These are phyloP conservation scores for Tenthredo scrophulariae DNA, from an alignment of 2,888 invertebrate genomes.

Conservation along the genomic window DNA sequence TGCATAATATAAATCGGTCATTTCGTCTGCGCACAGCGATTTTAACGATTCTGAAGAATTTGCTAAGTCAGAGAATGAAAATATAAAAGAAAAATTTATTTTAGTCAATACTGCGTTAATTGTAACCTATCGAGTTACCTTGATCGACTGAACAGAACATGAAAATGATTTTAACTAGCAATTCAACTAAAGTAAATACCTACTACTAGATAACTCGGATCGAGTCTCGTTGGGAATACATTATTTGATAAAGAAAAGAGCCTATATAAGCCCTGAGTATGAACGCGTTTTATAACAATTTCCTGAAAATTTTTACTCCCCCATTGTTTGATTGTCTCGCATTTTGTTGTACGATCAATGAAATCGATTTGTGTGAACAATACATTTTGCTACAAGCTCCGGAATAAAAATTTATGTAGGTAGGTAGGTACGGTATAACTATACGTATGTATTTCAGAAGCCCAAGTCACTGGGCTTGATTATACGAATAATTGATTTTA, in stretches of 20 bases:
- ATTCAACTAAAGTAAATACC: neutral
- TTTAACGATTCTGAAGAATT: neutral
- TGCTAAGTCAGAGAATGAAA: neutral
- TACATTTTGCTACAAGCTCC: conserved; percentile 1
- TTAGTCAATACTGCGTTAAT: neutral
- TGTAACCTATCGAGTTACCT: neutral
- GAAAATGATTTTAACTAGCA: neutral
- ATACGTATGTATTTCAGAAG: neutral
- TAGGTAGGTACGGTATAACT: neutral
- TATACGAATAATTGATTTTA: conserved; percentile 30
- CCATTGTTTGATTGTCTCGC: conserved; percentile 13
- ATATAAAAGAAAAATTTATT: neutral
- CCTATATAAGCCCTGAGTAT: neutral
- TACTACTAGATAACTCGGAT: neutral
- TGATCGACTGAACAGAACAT: neutral
- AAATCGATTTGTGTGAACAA: conserved; percentile 22
- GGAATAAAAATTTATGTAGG: neutral
- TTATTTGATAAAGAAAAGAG: neutral
- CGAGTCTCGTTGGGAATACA: neutral
- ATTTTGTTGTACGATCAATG: conserved; percentile 18
- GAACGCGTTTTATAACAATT: neutral
- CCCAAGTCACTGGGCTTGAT: neutral
- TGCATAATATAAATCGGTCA: neutral
- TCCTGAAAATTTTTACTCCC: neutral
- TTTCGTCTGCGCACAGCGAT: neutral